Base-by-base conservation (phyloP, 2,797 vertebrate genomes). In the Eulemur albifrons region DNA sequence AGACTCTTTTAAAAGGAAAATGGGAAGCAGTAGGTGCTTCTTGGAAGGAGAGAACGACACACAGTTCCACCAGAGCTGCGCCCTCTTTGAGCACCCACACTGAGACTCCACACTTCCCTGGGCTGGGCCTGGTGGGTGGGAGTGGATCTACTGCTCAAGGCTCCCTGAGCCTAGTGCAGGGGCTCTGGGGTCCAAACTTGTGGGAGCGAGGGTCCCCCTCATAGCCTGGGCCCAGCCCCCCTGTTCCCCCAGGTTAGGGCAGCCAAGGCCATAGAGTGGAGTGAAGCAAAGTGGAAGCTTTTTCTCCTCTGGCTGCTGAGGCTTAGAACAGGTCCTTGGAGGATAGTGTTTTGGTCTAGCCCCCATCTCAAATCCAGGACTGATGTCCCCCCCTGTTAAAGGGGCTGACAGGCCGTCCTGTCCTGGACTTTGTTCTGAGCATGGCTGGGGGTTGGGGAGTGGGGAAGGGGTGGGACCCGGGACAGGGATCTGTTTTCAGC, bases 1-100 rank as follows among this genome's bases (percentile, higher is more conserved):
- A 23, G 61, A 50, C 30, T 70, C 35, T 83, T 85, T 54, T 50
- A 11, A 43, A 93, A 85, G 67, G 54, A 57, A 91, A 90, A 61
- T 59, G 43, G 83, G 43, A 90, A 67, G 32, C 27, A 61, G 45
- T n/a, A 35, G 3, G 13, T 65, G 52, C 61, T 89, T 27, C 72
- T 82, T 52, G 20, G 40, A 57, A 52, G 45, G 23, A 18, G 52
- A 30, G 12, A 8, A 20, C 2, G 2, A 2, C 9, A 9, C 38
- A 23, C 43, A 20, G 18, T 6, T 25, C 18, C 10, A 0, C 12
- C 18, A 1, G 12, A 40, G 8, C n/a, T 35, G 3, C 2, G 69
- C 32, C 7, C 30, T 69, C 70, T n/a, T n/a, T 18, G 48, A 79
- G 40, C 57, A 61, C 57, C 80, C 38, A 40, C 54, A 59, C 5